Base-by-base conservation (phyloP, 2,113 vertebrate species). In the Nipponia nippon region DNA sequence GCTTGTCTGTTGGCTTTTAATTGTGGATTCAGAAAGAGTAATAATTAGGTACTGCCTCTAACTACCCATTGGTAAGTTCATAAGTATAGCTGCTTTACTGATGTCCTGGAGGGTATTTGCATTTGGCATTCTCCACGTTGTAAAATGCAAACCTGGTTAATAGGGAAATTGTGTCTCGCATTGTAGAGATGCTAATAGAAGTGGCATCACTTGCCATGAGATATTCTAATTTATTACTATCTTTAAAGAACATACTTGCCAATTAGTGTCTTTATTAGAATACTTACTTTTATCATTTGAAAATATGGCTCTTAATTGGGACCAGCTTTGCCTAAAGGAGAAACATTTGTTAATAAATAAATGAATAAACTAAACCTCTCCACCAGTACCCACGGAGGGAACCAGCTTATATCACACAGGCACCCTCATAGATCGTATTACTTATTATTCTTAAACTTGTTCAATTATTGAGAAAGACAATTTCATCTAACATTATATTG, bases 251-350 rank as follows among this genome's bases (percentile, higher is more conserved):
- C 95, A 96, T 93, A 87, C 95, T 95, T 97, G 93, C 84, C 97
- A 96, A 97, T 98, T 98, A 97, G 95, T 97, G 93, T 94, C 94
- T 97, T 95, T 95, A 95, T 96, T 97, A 97, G 95, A 94, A 93
- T 79, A 69, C 83, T 88, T 95, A 96, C 97, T 98, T 97, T 90
- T 94, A 95, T 91, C 78, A 95, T 95, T 96, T 76, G 66, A 93
- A 97, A 96, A 95, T 96, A 79, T 44, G 84, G 84, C 83, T 94
- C 65, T 96, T 98, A 97, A 98, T 97, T 98, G 97, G 87, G 83
- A 95, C 75, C 90, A 96, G 79, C 73, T 94, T 84, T 92, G 97
- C 92, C 91, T 95, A 70, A 78, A 87, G 96, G 94, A 97, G 69
- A 77, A 95, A 91, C 38, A 66, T 88, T 95, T 91, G 77, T 93